A percentile compares a stretch with the other conserved stretches of the same genome.
phyloP scores from a whole-genome alignment of 2,113 vertebrate genomes.

The Tetrax tetrax region DNA sequence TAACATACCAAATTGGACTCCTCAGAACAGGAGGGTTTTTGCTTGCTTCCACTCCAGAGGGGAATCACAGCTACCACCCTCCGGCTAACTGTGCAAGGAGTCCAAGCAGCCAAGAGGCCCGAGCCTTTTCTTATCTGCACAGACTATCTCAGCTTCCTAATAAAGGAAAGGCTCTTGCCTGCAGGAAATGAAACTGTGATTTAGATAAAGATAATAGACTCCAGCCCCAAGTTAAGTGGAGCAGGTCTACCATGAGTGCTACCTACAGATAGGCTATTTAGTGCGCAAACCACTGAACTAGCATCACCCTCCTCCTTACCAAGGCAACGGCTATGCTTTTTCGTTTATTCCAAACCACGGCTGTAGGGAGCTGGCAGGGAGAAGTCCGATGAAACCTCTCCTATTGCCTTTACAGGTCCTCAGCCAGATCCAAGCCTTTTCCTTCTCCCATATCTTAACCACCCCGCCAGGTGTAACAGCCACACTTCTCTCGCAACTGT shows the following conservation, averaged over 20 bases:
- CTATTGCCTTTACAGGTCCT: neutral
- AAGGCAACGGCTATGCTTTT: neutral
- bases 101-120: neutral
- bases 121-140: fast-evolving
- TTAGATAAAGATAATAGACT: neutral
- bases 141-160: neutral
- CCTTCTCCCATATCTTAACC: neutral
- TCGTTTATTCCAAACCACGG: neutral
- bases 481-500: fast-evolving
- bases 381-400: neutral
- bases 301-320: neutral
- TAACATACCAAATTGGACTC: neutral
- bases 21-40: neutral
- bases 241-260: neutral
- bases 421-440: neutral
- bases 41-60: neutral
- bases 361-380: neutral
- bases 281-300: neutral
- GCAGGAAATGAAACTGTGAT: conserved; percentile 36
- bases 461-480: neutral
- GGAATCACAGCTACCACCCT: neutral
- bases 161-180: neutral
- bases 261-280: neutral
- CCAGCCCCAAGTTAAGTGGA: neutral
- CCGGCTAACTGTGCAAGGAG: neutral